A percentile compares a stretch with the other conserved stretches of the same genome.
Conservation (phyloP, 2,888 invertebrate species). For the Onchidella celtica region DNA sequence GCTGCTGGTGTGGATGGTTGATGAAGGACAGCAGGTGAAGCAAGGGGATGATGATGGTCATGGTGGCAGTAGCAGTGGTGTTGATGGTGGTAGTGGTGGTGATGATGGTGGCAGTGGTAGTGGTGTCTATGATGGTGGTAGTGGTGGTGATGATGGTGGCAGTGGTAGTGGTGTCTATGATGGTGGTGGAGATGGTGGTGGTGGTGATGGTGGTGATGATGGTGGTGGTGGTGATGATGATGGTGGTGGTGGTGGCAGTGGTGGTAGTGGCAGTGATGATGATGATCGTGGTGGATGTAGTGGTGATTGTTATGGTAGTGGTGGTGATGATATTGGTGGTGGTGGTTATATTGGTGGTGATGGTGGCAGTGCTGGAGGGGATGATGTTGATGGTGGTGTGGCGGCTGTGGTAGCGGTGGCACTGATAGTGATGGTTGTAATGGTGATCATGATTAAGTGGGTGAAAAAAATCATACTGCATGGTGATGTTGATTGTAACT, state of each 20-base stretch:
- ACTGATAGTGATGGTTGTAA: conserved; percentile 1
- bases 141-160: conserved; percentile 4
- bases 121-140: not conserved
- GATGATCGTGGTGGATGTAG: not conserved
- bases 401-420: no score
- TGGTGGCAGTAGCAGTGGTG: not conserved
- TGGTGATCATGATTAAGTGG: not conserved
- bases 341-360: not conserved
- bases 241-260: not conserved
- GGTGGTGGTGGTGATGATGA: not conserved
- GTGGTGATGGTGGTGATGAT: not conserved
- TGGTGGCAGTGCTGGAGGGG: not conserved
- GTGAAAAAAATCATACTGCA: no score
- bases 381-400: no score
- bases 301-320: not conserved
- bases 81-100: not conserved
- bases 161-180: not conserved
- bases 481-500: no score
- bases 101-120: not conserved
- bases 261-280: not conserved
- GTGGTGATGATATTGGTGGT: not conserved
- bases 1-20: not conserved
- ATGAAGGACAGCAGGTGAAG: not conserved
- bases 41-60: not conserved
- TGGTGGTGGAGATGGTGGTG: no score